Conservation (phyloP, 2,888 invertebrate species). For the Elegia similella region DNA sequence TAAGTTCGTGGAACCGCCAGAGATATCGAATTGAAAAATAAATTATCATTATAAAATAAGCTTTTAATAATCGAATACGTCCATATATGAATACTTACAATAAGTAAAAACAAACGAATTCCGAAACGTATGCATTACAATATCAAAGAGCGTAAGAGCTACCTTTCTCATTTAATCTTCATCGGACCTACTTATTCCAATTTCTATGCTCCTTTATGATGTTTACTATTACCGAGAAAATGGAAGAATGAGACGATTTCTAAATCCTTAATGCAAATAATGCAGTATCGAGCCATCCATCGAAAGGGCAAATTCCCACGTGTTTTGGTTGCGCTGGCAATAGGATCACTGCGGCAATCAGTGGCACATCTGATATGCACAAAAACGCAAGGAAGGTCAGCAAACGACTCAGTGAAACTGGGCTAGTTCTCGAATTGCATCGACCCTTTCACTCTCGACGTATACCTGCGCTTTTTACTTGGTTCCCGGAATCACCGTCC, state of each 20-base stretch:
- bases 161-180: neutral
- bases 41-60: too few relatives aligned
- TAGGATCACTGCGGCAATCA: slow-evolving; percentile 41
- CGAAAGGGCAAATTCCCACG: slow-evolving; percentile 67
- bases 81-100: neutral
- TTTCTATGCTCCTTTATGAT: slow-evolving; percentile 1
- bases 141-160: neutral
- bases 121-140: too few relatives aligned
- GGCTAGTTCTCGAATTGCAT: slow-evolving; percentile 75
- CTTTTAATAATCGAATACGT: too few relatives aligned
- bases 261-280: slow-evolving; percentile 61
- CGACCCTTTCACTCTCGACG: slow-evolving; percentile 80
- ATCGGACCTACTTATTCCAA: neutral
- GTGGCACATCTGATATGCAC: slow-evolving; percentile 61
- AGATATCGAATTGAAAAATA: too few relatives aligned
- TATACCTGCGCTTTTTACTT: slow-evolving; percentile 79
- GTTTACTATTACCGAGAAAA: slow-evolving; percentile 10
- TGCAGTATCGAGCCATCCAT: slow-evolving; percentile 55
- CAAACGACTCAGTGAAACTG: slow-evolving; percentile 60
- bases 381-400: slow-evolving; percentile 73
- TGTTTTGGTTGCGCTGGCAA: slow-evolving; percentile 67
- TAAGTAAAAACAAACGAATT: too few relatives aligned
- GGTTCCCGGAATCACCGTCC: slow-evolving; percentile 64
- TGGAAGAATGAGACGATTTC: slow-evolving; percentile 27
- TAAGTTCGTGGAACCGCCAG: too few relatives aligned